Evolutionary conservation across 2,797 vertebrate genomes (phyloP).

Genomic region (Thamnophis elegans): DNA sequence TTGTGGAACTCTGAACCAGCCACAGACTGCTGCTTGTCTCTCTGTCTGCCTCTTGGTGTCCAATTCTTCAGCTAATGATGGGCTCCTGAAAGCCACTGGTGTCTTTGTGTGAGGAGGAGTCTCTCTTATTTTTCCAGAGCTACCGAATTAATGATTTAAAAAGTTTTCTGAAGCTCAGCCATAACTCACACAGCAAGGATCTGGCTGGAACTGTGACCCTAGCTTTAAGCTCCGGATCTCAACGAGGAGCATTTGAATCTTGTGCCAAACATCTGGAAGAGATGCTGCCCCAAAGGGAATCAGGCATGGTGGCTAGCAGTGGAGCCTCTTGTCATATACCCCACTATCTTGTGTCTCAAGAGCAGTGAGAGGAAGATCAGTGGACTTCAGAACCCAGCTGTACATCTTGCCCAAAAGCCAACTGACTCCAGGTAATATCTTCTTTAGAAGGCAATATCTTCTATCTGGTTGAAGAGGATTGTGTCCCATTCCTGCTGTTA

Average conservation of each 20-base stretch:
- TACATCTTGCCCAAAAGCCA: not conserved
- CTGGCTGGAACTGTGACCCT: conserved; percentile 50
- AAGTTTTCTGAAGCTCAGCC: conserved; percentile 46
- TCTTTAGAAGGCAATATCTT: not conserved
- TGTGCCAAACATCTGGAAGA: conserved; percentile 51
- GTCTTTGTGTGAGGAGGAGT: conserved; percentile 56
- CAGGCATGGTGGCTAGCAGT: conserved; percentile 38
- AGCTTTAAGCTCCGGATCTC: conserved; percentile 39
- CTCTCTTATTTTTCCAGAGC: conserved; percentile 55
- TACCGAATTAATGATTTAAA: conserved; percentile 62
- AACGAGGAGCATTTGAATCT: conserved; percentile 52
- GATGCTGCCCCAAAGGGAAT: conserved; percentile 37
- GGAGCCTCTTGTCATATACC: conserved; percentile 20
- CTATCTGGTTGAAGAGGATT: not conserved
- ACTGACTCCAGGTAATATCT: conserved; percentile 40
- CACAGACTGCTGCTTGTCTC: conserved; percentile 54
- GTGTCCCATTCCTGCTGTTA: conserved; percentile 27
- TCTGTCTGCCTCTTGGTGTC: conserved; percentile 59
- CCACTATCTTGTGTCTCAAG: conserved; percentile 40
- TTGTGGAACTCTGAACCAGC: conserved; percentile 59
- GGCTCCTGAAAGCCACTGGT: conserved; percentile 54
- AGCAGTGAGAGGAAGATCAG: conserved; percentile 10
- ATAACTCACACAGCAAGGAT: conserved; percentile 43
- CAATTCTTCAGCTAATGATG: conserved; percentile 54
- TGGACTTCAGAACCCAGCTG: not conserved